Conservation (phyloP, 2,113 vertebrate species). For the Triplophysa dalaica region DNA sequence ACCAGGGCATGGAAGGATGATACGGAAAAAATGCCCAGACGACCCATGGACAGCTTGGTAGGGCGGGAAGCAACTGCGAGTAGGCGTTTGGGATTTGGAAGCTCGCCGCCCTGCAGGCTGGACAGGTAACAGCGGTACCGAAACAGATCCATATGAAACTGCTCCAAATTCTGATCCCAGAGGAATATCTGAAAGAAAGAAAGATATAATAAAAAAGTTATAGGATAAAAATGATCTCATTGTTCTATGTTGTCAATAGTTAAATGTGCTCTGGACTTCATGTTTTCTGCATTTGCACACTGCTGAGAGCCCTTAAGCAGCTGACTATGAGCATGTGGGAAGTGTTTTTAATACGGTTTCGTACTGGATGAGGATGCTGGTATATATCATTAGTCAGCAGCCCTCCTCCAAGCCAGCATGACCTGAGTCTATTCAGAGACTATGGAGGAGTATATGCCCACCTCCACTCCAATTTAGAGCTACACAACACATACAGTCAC, state of each 20-base stretch:
- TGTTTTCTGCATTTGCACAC: not conserved
- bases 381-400: slow-evolving; percentile 36
- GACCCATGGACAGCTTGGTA: slow-evolving; percentile 86
- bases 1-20: slow-evolving; percentile 88
- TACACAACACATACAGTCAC: slow-evolving; percentile 13
- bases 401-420: slow-evolving; percentile 33
- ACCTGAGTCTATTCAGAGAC: slow-evolving; percentile 44
- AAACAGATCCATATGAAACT: slow-evolving; percentile 93
- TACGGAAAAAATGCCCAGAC: slow-evolving; percentile 86
- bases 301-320: slow-evolving; percentile 3
- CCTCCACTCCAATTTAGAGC: slow-evolving; percentile 22
- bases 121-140: slow-evolving; percentile 85
- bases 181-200: slow-evolving; percentile 56
- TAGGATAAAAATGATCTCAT: not conserved
- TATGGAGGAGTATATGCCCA: slow-evolving; percentile 48
- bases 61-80: slow-evolving; percentile 87
- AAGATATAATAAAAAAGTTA: slow-evolving; percentile 1
- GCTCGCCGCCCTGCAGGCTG: slow-evolving; percentile 86
- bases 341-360: slow-evolving; percentile 15
- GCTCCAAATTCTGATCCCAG: slow-evolving; percentile 94
- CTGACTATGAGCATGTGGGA: slow-evolving; percentile 27
- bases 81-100: slow-evolving; percentile 86
- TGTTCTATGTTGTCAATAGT: not conserved
- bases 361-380: slow-evolving; percentile 25
- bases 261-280: not conserved